Evolutionary conservation across 2,888 invertebrate species (phyloP), one percentile per base, ranked within the genome.

Genomic region (Ectemnius lituratus): DNA sequence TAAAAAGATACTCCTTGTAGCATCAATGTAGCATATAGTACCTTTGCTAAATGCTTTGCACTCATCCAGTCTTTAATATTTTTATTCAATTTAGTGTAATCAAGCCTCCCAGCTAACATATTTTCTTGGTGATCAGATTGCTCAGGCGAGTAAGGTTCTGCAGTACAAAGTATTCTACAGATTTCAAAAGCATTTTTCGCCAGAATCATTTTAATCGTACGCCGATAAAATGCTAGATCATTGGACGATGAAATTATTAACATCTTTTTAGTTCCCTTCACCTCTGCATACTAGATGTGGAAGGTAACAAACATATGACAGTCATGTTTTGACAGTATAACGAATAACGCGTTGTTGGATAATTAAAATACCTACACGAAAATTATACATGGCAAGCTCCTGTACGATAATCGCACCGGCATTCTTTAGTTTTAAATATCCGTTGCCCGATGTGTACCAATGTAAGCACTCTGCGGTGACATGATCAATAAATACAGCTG

Each of bases 401-500:
- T 94, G 94, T 1, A 95, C 93, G 73, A 92, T 92, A 11, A 92
- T 88, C 37, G 95, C 95, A 64, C 95, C 95, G 28, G 93, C 92
- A 62, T 92, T 88, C 62, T 93, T 89, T 13, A 95, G 89, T 73
- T 92, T 91, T 73, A 92, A 90, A n/a, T 94, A 91, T 52, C 88
- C 87, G 68, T 76, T 84, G 67, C 89, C 90, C 0, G 95, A 94
- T 1, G 94, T 94, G 83, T 94, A 92, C 95, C 95, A 95, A 85
- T 95, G 95, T 57, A 95, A 88, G 85, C 94, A 94, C 87, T 95
- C 95, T 0, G 94, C 93, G 71, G 92, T 92, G 47, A 91, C 90
- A 82, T 94, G 92, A 84, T 95, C 95, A 58, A 95, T 89, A 83
- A 94, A 95, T 60, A 95, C 94, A 1, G 93, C 93, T 74, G 94